Evolutionary conservation across 2,888 invertebrate species (phyloP).

Genomic region (Mystacides longicornis): DNA sequence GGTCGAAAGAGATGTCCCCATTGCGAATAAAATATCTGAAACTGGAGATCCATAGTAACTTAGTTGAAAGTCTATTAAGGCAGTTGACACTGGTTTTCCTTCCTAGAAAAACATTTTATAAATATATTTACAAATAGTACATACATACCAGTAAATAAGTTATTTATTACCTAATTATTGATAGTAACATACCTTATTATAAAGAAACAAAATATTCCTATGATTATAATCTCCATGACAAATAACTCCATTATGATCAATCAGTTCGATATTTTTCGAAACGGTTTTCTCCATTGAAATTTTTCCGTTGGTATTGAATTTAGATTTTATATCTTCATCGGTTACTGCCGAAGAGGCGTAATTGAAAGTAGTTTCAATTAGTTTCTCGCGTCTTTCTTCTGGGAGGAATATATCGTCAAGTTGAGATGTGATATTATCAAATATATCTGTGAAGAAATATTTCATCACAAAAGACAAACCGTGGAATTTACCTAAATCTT

Average conservation of each 20-base stretch:
- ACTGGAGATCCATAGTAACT: conserved; percentile 18
- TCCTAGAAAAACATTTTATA: conserved; percentile 15
- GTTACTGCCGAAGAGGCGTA: conserved; percentile 8
- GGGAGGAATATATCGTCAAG: conserved; percentile 16
- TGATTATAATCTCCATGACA: conserved; percentile 30
- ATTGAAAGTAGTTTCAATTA: conserved; percentile 14
- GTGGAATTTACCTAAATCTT: conserved; percentile 31
- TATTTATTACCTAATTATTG: neutral
- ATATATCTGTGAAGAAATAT: conserved; percentile 28
- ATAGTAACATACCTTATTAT: conserved; percentile 24
- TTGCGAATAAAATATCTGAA: conserved; percentile 18
- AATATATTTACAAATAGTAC: neutral
- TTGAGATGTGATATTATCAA: conserved; percentile 21
- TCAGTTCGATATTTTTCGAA: no score
- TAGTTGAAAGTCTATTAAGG: conserved; percentile 23
- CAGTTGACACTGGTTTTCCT: conserved; percentile 9
- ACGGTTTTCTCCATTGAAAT: no score
- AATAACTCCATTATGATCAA: conserved; percentile 28
- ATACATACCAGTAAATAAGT: neutral
- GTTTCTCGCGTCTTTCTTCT: conserved; percentile 13
- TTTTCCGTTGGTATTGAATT: no score
- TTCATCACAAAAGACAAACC: conserved; percentile 30
- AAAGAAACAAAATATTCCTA: conserved; percentile 30
- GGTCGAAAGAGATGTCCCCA: conserved; percentile 15
- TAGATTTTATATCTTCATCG: conserved; percentile 12